Base-by-base conservation (phyloP, 2,888 invertebrate species). In the Macrophya annulata region DNA sequence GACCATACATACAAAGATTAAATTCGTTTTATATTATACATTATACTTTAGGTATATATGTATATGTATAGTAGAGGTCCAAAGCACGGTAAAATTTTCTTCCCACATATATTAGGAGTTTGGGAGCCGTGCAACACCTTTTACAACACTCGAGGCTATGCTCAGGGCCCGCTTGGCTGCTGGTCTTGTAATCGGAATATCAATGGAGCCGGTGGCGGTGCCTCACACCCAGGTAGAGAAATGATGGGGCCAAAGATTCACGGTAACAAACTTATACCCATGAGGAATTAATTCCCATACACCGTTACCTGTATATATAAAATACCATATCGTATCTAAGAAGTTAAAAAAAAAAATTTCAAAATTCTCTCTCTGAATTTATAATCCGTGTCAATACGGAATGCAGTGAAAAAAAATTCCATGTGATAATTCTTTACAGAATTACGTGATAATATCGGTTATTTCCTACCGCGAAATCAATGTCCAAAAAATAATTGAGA, bases 141-240 rank as follows among this genome's bases (percentile, higher is more conserved):
- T 55, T 62, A 81, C 81, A 43, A 59, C 81, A 62, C 62, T 81
- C 37, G 21, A 62, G 43, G 76, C 43, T 48, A 77, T 15, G 51
- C 21, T 3, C 51, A 15, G 40, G 40, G 79, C 81, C 43, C 81
- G 81, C 81, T 62, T 81, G 81, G 62, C 81, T 81, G 81, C 81
- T 81, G 81, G 81, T 81, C 81, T 81, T 81, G 62, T 81, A 81
- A 81, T 81, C 81, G 81, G 81, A 81, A 81, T 81, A 81, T 81
- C 81, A 81, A 81, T 81, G 81, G 81, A 55, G 81, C 59, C 48
- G 81, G 55, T 77, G 62, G 31, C 17, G 62, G 48, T 48, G 31
- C 62, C 40, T 40, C 15, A 8, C 71, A 77, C 43, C 40, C 81
- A 81, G 81, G 59, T 62, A 59, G 40, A 62, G 62, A 62, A 45